phyloP scores from a whole-genome alignment of 1,140 invertebrate species.

The Diachasma alloeum region DNA sequence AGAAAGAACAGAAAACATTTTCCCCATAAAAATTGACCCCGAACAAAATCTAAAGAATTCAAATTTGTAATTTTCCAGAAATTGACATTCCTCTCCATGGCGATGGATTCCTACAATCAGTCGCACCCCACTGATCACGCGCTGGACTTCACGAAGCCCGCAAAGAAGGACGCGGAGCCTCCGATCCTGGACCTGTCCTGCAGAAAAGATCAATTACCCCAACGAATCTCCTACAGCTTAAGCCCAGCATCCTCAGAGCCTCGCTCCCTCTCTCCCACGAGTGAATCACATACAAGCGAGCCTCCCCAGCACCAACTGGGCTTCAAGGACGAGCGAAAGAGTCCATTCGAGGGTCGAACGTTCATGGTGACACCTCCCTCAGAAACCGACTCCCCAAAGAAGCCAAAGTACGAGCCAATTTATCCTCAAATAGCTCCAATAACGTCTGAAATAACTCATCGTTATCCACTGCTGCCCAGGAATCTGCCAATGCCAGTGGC shows the following conservation, averaged over 20 bases:
- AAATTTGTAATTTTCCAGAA: background rate
- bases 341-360: constrained; percentile 34
- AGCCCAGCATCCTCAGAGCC: constrained; percentile 18
- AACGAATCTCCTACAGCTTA: constrained; percentile 9
- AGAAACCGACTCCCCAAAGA: constrained; percentile 44
- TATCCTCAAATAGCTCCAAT: constrained; percentile 18
- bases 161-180: background rate
- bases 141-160: constrained; percentile 23
- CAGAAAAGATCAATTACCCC: constrained; percentile 32
- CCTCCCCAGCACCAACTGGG: background rate
- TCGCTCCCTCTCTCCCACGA: constrained; percentile 5
- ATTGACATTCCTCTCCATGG: background rate
- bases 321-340: constrained; percentile 30
- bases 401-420: constrained; percentile 32
- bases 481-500: constrained; percentile 20
- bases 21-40: no score
- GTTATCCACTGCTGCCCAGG: constrained; percentile 26
- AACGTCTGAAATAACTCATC: background rate
- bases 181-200: constrained; percentile 39
- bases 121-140: background rate
- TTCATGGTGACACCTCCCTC: constrained; percentile 50
- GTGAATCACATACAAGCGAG: background rate
- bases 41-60: no score
- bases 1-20: no score
- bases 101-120: constrained; percentile 8